phyloP scores from a whole-genome alignment of 2,888 invertebrate species.

The Heterodera filipjevi region DNA sequence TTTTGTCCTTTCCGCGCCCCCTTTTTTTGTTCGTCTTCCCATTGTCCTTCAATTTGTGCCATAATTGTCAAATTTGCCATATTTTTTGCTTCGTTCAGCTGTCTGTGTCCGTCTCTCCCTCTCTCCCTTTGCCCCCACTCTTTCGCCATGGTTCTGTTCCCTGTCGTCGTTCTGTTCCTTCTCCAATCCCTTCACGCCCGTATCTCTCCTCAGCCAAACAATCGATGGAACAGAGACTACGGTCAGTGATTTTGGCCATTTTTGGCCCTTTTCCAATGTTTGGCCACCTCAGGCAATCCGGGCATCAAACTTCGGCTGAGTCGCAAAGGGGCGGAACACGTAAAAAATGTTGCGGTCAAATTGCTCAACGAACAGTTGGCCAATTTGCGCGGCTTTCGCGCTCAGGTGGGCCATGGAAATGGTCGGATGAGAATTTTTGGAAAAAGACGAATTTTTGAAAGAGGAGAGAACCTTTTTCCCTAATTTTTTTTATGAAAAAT shows the following conservation, averaged over 20 bases:
- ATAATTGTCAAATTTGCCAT: neutral
- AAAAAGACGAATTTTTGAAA: too few relatives aligned
- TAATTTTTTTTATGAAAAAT: too few relatives aligned
- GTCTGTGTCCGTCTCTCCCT: neutral
- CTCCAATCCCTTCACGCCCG: slow-evolving; percentile 7
- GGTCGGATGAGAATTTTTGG: too few relatives aligned
- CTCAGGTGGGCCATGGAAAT: slow-evolving; percentile 1
- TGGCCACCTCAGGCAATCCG: slow-evolving; percentile 53
- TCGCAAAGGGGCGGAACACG: slow-evolving; percentile 61
- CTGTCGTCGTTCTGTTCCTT: neutral
- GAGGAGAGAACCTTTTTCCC: too few relatives aligned
- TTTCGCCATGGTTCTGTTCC: slow-evolving; percentile 2
- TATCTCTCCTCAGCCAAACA: slow-evolving; percentile 23
- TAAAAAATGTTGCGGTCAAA: slow-evolving; percentile 60
- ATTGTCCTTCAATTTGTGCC: neutral
- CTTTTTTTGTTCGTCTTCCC: too few relatives aligned
- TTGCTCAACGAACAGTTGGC: slow-evolving; percentile 61
- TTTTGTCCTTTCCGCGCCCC: too few relatives aligned
- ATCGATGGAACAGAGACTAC: slow-evolving; percentile 22
- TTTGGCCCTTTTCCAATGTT: neutral
- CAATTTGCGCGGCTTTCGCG: slow-evolving; percentile 47
- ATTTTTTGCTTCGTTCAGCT: too few relatives aligned
- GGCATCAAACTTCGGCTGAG: slow-evolving; percentile 61
- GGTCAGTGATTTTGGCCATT: neutral
- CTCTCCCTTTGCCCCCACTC: neutral